A percentile compares a stretch with the other conserved stretches of the same genome.
Evolutionary conservation across 2,113 vertebrate species (phyloP).

Genomic region (Notothenia coriiceps): DNA sequence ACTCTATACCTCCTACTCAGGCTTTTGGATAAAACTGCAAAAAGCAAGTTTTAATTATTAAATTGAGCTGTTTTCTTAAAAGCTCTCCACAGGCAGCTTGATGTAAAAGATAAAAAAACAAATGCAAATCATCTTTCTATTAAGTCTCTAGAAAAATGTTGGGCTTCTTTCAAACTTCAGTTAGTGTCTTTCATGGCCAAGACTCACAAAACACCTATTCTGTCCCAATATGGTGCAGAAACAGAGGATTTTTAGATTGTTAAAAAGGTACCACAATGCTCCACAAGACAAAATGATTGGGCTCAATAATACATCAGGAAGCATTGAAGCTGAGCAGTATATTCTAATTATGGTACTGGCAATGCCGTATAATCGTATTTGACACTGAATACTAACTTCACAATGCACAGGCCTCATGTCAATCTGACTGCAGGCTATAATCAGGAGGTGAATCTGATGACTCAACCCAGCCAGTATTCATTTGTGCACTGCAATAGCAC

Average conservation of each 20-base stretch:
- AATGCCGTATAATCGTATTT: slow-evolving; percentile 61
- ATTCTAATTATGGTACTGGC: slow-evolving; percentile 61
- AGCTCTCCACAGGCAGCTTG: slow-evolving; percentile 27
- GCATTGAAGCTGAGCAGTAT: slow-evolving; percentile 10
- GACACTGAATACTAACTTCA: slow-evolving; percentile 69
- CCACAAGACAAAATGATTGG: slow-evolving; percentile 3
- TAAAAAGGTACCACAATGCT: neutral
- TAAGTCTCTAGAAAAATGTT: slow-evolving; percentile 6
- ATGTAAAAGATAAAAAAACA: slow-evolving; percentile 26
- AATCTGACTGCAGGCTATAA: slow-evolving; percentile 70
- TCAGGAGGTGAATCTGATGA: slow-evolving; percentile 76
- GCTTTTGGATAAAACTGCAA: slow-evolving; percentile 29
- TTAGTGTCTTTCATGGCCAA: slow-evolving; percentile 10
- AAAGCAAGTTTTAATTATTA: slow-evolving; percentile 35
- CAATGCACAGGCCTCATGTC: slow-evolving; percentile 71
- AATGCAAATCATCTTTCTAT: neutral
- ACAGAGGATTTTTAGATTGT: slow-evolving; percentile 3
- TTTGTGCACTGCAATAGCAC: slow-evolving; percentile 61
- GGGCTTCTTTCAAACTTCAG: slow-evolving; percentile 30
- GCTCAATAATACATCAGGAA: slow-evolving; percentile 21
- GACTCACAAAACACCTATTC: neutral
- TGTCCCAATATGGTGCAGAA: neutral
- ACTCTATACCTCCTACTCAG: slow-evolving; percentile 20
- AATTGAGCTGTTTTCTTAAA: slow-evolving; percentile 36
- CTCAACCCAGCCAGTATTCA: slow-evolving; percentile 66